Evolutionary conservation across 1,140 invertebrate species (phyloP), one percentile per base, ranked within the genome.

Genomic region (Wasmannia auropunctata): DNA sequence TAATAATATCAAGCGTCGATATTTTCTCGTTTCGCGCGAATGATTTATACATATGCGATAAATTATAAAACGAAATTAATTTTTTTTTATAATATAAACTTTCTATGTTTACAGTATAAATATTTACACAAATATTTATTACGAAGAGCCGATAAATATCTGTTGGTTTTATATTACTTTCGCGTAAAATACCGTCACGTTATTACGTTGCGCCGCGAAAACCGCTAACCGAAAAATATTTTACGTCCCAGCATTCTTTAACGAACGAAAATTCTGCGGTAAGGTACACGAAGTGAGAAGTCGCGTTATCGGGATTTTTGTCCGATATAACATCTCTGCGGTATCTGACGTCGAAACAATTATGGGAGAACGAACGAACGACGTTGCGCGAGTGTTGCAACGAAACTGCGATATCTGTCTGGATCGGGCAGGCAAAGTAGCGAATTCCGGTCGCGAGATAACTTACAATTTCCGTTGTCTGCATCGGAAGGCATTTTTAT

Each of bases 381-480:
- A 19, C 49, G 19, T 11, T 8, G 8, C 43, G n/a, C 16, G n/a
- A 72, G 28, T 46, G 51, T 14, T 25, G 37, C 34, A 5, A 25
- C 65, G 34, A 72, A 81, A 81, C 34, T 43, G 28, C 25, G 51
- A 72, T 72, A 81, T 81, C 25, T 22, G 43, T 81, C 25, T 72
- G 37, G 46, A 81, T 81, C 65, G 79, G 16, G 49, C 51, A 43
- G 25, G 37, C 37, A 74, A 83, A 83, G 19, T 74, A 46, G 51
- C 14, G 51, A 83, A 74, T 83, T 83, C 79, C 67, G 67, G 51
- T 46, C 19, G 51, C 51, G 51, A 34, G 79, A 74, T 58, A 58
- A 81, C 58, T 72, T 58, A 46, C 43, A 81, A 81, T 83, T 74
- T 74, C 79, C 79, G 79, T 74, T 74, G 51, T 14, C 5, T n/a